These are phyloP conservation scores for Limanda limanda DNA, from an alignment of 2,113 vertebrate genomes.

Conservation along the genomic window DNA sequence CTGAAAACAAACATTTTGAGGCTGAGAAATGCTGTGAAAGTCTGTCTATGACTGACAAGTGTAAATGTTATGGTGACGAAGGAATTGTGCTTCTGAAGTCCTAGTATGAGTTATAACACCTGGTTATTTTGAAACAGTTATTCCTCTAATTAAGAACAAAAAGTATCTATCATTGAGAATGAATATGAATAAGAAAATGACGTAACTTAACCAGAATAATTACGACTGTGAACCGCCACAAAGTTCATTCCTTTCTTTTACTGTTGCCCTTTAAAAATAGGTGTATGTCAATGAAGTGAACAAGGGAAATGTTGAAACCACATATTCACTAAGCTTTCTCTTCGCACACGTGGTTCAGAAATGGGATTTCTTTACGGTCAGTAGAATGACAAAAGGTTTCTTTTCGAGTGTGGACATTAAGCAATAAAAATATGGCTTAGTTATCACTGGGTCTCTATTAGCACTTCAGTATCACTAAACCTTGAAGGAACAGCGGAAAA, in stretches of 20 bases:
- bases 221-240: not conserved
- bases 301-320: not conserved
- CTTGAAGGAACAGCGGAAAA: not conserved
- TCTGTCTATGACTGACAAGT: constrained; percentile 1
- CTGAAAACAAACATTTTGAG: not conserved
- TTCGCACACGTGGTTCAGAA: not conserved
- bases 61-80: constrained; percentile 10
- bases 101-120: not conserved
- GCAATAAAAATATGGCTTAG: not conserved
- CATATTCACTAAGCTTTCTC: not conserved
- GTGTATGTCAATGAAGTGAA: constrained; percentile 10
- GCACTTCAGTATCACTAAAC: not conserved
- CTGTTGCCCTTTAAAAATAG: not conserved
- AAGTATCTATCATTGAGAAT: not conserved
- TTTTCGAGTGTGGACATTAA: not conserved
- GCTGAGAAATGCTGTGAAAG: not conserved
- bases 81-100: constrained; percentile 8
- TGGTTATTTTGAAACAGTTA: not conserved
- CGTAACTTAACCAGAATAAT: not conserved
- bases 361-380: not conserved
- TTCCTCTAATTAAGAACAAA: not conserved
- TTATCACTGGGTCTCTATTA: not conserved
- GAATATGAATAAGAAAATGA: not conserved
- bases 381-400: not conserved
- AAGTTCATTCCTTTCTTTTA: not conserved